Conservation (phyloP, 2,888 invertebrate species). For the Papilio gigon region DNA sequence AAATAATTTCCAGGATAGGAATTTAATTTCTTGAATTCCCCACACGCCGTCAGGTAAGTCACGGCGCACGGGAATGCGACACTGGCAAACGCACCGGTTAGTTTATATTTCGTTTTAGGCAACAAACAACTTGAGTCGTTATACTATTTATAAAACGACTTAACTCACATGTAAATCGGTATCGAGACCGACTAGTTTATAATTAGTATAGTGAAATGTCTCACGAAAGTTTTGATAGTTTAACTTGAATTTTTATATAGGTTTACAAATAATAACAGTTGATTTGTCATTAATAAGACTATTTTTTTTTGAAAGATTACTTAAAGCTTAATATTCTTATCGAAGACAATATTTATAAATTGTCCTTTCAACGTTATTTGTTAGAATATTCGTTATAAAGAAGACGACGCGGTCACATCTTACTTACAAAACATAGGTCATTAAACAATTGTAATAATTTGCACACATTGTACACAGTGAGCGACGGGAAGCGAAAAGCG, state of each 20-base stretch:
- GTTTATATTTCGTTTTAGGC: slow-evolving; percentile 28
- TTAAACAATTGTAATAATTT: not conserved
- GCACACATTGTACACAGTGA: too few relatives aligned
- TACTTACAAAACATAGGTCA: too few relatives aligned
- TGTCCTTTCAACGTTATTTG: not conserved
- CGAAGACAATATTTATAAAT: not conserved
- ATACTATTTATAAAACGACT: too few relatives aligned
- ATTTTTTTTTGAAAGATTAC: not conserved
- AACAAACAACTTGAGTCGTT: not conserved
- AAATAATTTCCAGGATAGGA: slow-evolving; percentile 39
- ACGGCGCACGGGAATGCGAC: slow-evolving; percentile 32
- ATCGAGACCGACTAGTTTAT: too few relatives aligned
- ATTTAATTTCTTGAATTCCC: slow-evolving; percentile 40
- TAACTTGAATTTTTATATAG: not conserved
- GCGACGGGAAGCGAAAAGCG: too few relatives aligned
- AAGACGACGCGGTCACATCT: too few relatives aligned
- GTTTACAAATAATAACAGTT: not conserved
- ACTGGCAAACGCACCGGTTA: slow-evolving; percentile 6
- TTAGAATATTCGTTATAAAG: too few relatives aligned
- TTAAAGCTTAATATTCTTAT: not conserved
- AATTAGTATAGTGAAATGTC: too few relatives aligned
- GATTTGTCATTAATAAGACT: not conserved
- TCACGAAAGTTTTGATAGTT: too few relatives aligned
- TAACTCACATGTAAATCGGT: too few relatives aligned
- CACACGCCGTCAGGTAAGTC: slow-evolving; percentile 38